Evolutionary conservation across 2,888 invertebrate species (phyloP).

Genomic region (Oscheius sp.): DNA sequence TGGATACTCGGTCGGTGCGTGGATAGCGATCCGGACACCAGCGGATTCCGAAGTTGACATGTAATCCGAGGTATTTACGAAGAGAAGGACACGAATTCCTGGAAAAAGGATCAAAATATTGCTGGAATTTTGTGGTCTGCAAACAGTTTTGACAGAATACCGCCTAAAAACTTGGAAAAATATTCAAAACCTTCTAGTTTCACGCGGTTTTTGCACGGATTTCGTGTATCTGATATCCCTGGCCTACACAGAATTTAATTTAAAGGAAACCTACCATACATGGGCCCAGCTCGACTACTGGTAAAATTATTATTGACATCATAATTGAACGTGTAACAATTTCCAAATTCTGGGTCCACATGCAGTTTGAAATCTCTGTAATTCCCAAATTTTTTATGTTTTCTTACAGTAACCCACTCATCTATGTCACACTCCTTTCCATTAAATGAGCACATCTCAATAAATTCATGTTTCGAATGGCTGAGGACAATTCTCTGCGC

Average conservation of each 20-base stretch:
- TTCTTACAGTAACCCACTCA: slow-evolving; percentile 35
- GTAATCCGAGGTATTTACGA: slow-evolving; percentile 63
- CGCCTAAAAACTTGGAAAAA: too few relatives aligned
- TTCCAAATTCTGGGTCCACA: slow-evolving; percentile 64
- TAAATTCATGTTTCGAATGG: slow-evolving; percentile 61
- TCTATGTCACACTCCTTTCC: slow-evolving; percentile 65
- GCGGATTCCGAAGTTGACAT: slow-evolving; percentile 64
- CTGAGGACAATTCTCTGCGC: slow-evolving; percentile 53
- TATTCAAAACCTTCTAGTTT: too few relatives aligned
- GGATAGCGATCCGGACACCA: slow-evolving; percentile 60
- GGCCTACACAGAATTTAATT: too few relatives aligned
- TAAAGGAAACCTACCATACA: slow-evolving; percentile 62
- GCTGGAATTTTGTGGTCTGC: too few relatives aligned
- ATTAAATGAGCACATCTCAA: slow-evolving; percentile 66
- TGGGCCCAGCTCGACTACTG: slow-evolving; percentile 62
- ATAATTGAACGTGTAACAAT: slow-evolving; percentile 64
- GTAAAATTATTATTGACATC: slow-evolving; percentile 59
- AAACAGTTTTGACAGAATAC: background rate
- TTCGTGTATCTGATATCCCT: too few relatives aligned
- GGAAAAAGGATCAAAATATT: slow-evolving; percentile 15
- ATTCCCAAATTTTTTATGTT: background rate
- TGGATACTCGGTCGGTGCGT: slow-evolving; percentile 59
- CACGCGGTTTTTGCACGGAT: too few relatives aligned
- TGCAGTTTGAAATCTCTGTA: slow-evolving; percentile 61
- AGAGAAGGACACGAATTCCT: slow-evolving; percentile 55